These are phyloP conservation scores for Chrysolina americana DNA, from an alignment of 2,888 invertebrate genomes.

Conservation along the genomic window DNA sequence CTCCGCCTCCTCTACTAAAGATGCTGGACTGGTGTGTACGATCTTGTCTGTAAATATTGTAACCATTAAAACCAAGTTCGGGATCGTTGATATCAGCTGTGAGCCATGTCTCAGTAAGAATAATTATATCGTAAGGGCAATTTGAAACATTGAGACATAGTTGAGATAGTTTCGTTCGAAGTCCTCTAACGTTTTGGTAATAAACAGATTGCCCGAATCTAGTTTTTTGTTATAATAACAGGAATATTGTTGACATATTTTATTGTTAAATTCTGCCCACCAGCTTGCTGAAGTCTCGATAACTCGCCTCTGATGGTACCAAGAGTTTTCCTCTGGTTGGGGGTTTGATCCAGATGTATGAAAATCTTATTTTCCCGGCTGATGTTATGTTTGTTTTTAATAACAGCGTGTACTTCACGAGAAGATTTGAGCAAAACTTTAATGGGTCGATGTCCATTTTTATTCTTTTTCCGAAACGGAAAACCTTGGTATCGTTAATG, in stretches of 20 bases:
- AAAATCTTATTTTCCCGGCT: not conserved
- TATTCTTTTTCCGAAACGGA: conserved; percentile 8
- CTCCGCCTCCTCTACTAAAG: too few species aligned
- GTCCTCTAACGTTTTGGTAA: conserved; percentile 19
- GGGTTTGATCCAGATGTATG: too few species aligned
- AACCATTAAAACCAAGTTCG: not conserved
- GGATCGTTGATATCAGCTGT: too few species aligned
- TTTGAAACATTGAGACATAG: conserved; percentile 7
- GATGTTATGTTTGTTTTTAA: conserved; percentile 27
- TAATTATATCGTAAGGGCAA: conserved; percentile 16
- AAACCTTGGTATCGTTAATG: conserved; percentile 17
- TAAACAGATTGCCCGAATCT: conserved; percentile 12
- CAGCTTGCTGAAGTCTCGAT: conserved; percentile 21
- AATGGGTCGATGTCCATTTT: conserved; percentile 22
- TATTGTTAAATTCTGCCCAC: conserved; percentile 15
- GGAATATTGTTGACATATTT: conserved; percentile 13
- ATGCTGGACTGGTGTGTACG: not conserved
- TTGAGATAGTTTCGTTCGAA: conserved; percentile 10
- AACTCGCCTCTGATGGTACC: conserved; percentile 19
- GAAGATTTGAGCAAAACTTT: conserved; percentile 5
- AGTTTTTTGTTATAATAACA: conserved; percentile 13
- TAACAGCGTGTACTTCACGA: conserved; percentile 15
- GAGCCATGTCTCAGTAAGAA: not conserved
- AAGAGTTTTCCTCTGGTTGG: conserved; percentile 14
- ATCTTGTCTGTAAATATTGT: conserved; percentile 18